These are phyloP conservation scores for Chaetura pelagica DNA, from an alignment of 2,113 vertebrate species.

Conservation along the genomic window DNA sequence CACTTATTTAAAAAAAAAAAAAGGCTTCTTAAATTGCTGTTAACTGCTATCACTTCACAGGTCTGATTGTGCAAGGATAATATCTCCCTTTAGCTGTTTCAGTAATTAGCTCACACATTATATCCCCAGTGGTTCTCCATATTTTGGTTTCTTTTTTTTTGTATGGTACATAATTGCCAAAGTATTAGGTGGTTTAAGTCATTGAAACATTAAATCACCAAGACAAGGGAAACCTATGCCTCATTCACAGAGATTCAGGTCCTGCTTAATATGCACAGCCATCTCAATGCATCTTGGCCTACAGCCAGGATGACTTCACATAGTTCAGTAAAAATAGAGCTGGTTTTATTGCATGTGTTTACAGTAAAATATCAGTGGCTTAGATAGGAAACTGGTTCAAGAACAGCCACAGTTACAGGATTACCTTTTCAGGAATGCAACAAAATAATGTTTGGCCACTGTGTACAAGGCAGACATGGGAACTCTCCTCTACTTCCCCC, in stretches of 20 bases:
- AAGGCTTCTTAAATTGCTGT: background rate
- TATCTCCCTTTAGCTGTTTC: background rate
- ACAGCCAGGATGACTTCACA: background rate
- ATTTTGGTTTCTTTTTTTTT: background rate
- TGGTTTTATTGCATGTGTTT: fast-evolving
- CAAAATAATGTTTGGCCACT: background rate
- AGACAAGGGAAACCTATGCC: background rate
- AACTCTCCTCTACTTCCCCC: background rate
- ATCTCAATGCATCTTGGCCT: background rate
- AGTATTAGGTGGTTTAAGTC: background rate
- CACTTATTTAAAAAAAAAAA: background rate
- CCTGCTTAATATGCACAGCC: background rate
- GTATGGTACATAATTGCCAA: background rate
- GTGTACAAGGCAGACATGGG: background rate
- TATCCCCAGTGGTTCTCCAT: background rate
- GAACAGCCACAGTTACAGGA: background rate
- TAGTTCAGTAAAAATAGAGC: background rate
- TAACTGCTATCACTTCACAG: background rate
- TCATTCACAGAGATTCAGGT: background rate
- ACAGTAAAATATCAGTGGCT: background rate
- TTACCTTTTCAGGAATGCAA: background rate
- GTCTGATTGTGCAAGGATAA: background rate
- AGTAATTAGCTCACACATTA: background rate
- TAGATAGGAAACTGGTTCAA: background rate
- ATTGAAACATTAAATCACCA: background rate